These are phyloP conservation scores for Orientallactaga sibirica DNA, from an alignment of 2,797 vertebrate species.

Conservation along the genomic window DNA sequence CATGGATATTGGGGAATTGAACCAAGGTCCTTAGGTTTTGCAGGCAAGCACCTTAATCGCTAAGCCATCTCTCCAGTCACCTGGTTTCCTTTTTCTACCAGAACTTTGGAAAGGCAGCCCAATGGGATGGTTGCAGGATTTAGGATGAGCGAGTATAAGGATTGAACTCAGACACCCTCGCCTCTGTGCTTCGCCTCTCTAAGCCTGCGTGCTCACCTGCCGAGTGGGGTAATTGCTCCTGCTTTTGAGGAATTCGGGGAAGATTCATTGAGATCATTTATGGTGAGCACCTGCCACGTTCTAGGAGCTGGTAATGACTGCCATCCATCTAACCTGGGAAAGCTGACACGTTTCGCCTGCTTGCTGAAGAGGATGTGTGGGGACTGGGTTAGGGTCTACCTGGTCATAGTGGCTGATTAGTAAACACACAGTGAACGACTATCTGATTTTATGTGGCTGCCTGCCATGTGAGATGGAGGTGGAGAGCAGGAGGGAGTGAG, in stretches of 20 bases:
- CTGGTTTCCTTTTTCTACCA: not conserved
- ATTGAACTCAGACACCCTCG: not conserved
- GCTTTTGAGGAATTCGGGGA: constrained; percentile 54
- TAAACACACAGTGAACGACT: not conserved
- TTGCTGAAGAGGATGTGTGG: not conserved
- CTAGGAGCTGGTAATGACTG: not conserved
- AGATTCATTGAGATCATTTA: constrained; percentile 21
- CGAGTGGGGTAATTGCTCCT: not conserved
- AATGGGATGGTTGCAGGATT: not conserved
- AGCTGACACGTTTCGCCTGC: not conserved
- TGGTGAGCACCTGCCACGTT: not conserved
- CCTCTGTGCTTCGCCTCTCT: not conserved
- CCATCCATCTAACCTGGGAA: not conserved
- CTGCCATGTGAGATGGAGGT: not conserved
- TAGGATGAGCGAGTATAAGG: not conserved
- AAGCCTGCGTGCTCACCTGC: not conserved
- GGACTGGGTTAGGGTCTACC: not conserved
- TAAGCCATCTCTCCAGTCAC: no score
- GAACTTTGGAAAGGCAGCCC: not conserved
- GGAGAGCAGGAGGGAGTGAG: not conserved
- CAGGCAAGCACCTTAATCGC: no score
- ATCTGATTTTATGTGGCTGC: not conserved
- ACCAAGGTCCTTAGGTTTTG: no score
- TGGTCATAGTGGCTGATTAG: not conserved
- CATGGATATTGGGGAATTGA: no score